Base-by-base conservation (phyloP, 2,113 vertebrate genomes). In the Pteronura brasiliensis region DNA sequence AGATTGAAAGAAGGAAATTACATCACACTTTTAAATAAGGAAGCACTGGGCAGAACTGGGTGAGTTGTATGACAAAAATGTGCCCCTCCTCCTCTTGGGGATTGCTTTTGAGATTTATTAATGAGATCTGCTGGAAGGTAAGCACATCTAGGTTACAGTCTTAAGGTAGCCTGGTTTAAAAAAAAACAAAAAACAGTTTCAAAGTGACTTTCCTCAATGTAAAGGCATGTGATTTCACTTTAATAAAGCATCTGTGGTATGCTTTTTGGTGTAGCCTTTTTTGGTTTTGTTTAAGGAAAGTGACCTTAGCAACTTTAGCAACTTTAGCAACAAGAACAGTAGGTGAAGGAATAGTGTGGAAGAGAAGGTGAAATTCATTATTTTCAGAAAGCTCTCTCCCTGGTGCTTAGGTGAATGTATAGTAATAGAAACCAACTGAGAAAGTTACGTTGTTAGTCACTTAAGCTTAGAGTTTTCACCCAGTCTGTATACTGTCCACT, bases 1-100 rank as follows among this genome's bases (percentile, higher is more conserved):
- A 96, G 97, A 95, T 69, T 95, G 97, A 96, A 97, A 98, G 98
- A 95, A 98, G 98, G 98, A 99, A 99, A 98, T 99, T 98, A 98
- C 98, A 97, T 99, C 98, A 99, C 97, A 88, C 97, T 98, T 97
- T 99, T 97, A 98, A 98, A 98, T 98, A 98, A 98, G 99, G 99
- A 99, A 99, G 98, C 98, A 97, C 98, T 98, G 98, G 97, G 97
- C 98, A 96, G 97, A 97, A 83, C 96, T 97, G 96, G 98, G 97
- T 99, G 98, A 99, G 98, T 97, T 97, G 98, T 94, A 96, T 89
- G 93, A 97, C 97, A 99, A 98, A 98, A 98, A 98, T 99, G 98
- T 98, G 98, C 98, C 98, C 98, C 98, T 98, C 98, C 98, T 97
- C 98, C 98, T 97, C 93, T 18, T 34, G 39, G 96, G 98, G 98